Evolutionary conservation across 2,113 vertebrate genomes (phyloP).

Genomic region (Danio rerio): GRCz12tu NC_133194.1:14652501-14653000

Average conservation of each 20-base stretch:
- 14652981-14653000: neutral
- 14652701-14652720: constrained; percentile 11
- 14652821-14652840: constrained; percentile 12
- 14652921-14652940: neutral
- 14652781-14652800: constrained; percentile 31
- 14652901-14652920: constrained; percentile 14
- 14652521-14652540: too few relatives aligned
- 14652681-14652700: constrained; percentile 4
- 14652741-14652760: constrained; percentile 29
- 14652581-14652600: neutral
- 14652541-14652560: too few relatives aligned
- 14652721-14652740: constrained; percentile 11
- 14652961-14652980: neutral
- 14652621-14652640: constrained; percentile 42
- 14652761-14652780: constrained; percentile 24
- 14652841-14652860: constrained; percentile 38
- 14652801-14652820: constrained; percentile 33
- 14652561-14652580: too few relatives aligned
- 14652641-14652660: constrained; percentile 42
- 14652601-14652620: constrained; percentile 26
- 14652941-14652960: neutral
- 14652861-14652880: constrained; percentile 2
- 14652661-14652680: neutral
- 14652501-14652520: too few relatives aligned
- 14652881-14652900: constrained; percentile 39